phyloP scores from a whole-genome alignment of 2,113 vertebrate genomes.

The Melospiza melodia region DNA sequence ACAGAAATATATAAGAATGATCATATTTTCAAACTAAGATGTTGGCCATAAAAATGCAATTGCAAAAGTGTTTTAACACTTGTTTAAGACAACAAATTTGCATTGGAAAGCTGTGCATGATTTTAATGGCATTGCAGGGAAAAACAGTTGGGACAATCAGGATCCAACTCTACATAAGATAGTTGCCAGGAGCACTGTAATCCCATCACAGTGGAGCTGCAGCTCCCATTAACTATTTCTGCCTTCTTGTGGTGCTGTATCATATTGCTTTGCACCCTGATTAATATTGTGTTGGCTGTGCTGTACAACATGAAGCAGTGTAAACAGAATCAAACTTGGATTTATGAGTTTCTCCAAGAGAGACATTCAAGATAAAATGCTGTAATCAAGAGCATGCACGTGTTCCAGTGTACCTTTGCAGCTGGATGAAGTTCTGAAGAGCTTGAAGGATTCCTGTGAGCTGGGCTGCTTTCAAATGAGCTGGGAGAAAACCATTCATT shows the following conservation, averaged over 20 bases:
- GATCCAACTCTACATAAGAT: neutral
- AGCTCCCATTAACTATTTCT: neutral
- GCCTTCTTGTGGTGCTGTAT: neutral
- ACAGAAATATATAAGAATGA: rapidly evolving
- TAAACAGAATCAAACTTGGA: neutral
- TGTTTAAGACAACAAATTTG: neutral
- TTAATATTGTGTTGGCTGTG: neutral
- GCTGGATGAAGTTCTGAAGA: neutral
- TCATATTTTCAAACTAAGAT: neutral
- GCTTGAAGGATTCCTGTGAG: neutral
- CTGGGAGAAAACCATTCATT: neutral
- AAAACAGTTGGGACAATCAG: neutral
- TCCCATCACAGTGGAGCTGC: neutral
- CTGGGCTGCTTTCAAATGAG: neutral
- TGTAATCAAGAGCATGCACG: rapidly evolving
- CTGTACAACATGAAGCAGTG: neutral
- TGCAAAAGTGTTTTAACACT: neutral
- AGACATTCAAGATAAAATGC: neutral
- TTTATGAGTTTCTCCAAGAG: neutral
- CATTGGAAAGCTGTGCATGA: neutral
- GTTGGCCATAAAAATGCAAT: neutral
- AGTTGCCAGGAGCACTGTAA: neutral
- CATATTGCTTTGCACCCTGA: neutral
- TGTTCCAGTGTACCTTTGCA: neutral
- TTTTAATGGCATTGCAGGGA: neutral